Base-by-base conservation (phyloP, 2,113 vertebrate species). In the Coregonus clupeaformis region DNA sequence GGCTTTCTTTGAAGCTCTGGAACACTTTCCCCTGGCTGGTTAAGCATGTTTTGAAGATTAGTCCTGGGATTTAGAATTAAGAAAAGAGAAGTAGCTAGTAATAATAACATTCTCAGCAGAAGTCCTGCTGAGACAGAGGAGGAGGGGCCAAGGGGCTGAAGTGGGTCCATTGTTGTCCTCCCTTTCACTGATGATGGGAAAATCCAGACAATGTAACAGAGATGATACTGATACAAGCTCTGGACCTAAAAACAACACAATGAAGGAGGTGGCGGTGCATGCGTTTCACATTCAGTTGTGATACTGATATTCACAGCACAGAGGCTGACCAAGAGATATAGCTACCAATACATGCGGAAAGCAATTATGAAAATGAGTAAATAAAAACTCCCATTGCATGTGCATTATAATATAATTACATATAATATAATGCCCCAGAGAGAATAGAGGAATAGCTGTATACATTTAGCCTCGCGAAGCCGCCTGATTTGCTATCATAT, bases 41-140 rank as follows among this genome's bases (percentile, higher is more conserved):
- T 81, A 79, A 80, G 66, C 73, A 76, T 76, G 72, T 82, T 83
- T 74, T 68, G 72, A 82, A 75, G 80, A 82, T 78, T 78, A 75
- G 62, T 63, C 6, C 27, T 59, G 73, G 75, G 87, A 82, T 71
- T 75, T 82, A 78, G 67, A 60, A 65, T 71, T 71, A 81, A 78
- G 9, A n/a, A 49, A 24, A 77, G 49, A 78, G 76, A 29, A 74
- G 75, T 66, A n/a, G n/a, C n/a, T n/a, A n/a, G 71, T 36, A 80
- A 77, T 75, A 73, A 77, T 66, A 77, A 78, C 42, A 49, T 62
- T 76, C 75, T 84, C 52, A 81, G 72, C 42, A 29, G 47, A 22
- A 71, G 55, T 13, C 47, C 77, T 76, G 68, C 66, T 32, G 5
- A 24, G 73, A 47, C 73, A 27, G 25, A 65, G n/a, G 32, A 67